phyloP scores from a whole-genome alignment of 30 jellyfish, hydroid and myxozoan genomes.

The Catostylus mosaicus region DNA sequence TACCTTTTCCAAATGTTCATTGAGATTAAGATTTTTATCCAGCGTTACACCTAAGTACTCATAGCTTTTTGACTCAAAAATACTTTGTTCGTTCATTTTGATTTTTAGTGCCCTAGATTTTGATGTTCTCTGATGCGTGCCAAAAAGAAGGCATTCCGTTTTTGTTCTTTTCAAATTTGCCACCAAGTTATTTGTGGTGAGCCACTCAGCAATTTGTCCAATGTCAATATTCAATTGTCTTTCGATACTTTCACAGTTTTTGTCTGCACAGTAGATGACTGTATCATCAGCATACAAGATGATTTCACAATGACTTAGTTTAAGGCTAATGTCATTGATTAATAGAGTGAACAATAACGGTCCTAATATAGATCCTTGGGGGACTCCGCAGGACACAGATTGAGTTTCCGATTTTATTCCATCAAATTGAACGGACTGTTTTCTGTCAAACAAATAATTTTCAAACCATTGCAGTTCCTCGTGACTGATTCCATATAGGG shows the following conservation, averaged over 20 bases:
- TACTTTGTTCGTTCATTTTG: slow-evolving; percentile 4
- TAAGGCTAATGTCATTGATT: too few species aligned
- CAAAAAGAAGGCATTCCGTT: not conserved
- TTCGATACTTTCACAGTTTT: slow-evolving; percentile 2
- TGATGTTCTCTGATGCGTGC: slow-evolving; percentile 2
- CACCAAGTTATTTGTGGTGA: not conserved
- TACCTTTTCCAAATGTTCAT: not conserved
- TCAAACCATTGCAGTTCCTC: too few species aligned
- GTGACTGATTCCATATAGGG: too few species aligned
- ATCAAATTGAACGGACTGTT: too few species aligned
- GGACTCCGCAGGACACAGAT: too few species aligned
- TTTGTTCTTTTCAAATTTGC: too few species aligned
- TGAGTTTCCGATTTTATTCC: too few species aligned
- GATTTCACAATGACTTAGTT: not conserved
- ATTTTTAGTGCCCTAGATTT: not conserved
- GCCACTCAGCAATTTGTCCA: slow-evolving; percentile 5
- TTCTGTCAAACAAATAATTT: too few species aligned
- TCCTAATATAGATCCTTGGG: too few species aligned
- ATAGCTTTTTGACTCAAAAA: not conserved
- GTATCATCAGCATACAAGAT: slow-evolving; percentile 19
- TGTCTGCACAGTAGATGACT: slow-evolving; percentile 7
- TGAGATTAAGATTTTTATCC: too few species aligned
- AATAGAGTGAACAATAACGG: too few species aligned
- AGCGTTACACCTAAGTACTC: not conserved
- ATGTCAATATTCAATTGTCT: not conserved